Conservation (phyloP, 2,113 vertebrate genomes). For the Sturnus vulgaris region DNA sequence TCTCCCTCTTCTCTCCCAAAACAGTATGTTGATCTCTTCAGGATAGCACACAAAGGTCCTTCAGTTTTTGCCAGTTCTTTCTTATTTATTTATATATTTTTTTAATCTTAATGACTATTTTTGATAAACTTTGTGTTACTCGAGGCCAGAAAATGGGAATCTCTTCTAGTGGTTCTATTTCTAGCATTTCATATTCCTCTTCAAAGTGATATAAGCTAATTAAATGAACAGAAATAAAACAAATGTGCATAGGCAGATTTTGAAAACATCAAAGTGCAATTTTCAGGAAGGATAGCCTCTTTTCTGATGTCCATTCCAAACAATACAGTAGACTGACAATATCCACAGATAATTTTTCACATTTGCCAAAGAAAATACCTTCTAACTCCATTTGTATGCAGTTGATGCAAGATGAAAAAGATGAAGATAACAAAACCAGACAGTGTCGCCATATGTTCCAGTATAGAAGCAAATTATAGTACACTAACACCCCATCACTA, state of each 20-base stretch:
- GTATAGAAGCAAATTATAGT: conserved; percentile 2
- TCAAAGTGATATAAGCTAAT: not conserved
- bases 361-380: conserved; percentile 5
- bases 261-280: not conserved
- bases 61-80: not conserved
- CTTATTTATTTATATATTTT: too few species aligned
- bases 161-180: not conserved
- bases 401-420: not conserved
- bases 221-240: not conserved
- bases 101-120: not conserved
- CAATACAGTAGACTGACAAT: not conserved
- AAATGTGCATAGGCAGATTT: not conserved
- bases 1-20: not conserved
- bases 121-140: not conserved
- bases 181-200: not conserved
- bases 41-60: not conserved
- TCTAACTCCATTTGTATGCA: conserved; percentile 27
- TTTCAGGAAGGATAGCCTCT: not conserved
- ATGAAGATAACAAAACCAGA: conserved; percentile 32
- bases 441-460: conserved; percentile 47
- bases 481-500: conserved; percentile 26
- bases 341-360: not conserved
- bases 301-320: not conserved
- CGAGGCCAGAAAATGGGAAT: not conserved
- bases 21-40: not conserved